Conservation (phyloP, 2,888 invertebrate genomes). For the Drosophila subquinaria region DNA sequence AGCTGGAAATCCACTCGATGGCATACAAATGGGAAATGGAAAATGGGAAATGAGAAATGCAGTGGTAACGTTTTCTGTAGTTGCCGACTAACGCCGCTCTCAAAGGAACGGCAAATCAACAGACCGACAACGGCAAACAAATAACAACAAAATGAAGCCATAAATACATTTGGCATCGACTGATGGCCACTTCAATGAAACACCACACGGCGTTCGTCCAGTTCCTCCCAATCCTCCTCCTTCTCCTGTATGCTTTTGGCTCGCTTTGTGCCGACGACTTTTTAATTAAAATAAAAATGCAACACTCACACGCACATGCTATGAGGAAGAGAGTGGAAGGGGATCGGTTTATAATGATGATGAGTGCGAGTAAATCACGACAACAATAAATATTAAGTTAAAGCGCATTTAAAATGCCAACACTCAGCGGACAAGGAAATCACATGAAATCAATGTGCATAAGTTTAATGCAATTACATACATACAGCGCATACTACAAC, state of each 20-base stretch:
- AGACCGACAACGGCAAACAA: conserved; percentile 43
- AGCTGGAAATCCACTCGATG: conserved; percentile 34
- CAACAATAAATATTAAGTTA: conserved; percentile 78
- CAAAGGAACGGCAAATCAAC: conserved; percentile 55
- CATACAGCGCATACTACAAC: conserved; percentile 1
- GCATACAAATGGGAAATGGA: conserved; percentile 2
- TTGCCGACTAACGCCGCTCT: conserved; percentile 28
- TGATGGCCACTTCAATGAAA: conserved; percentile 69
- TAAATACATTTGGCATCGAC: conserved; percentile 74
- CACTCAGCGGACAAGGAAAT: conserved; percentile 53
- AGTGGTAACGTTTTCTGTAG: conserved; percentile 26
- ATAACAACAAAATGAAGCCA: conserved; percentile 71
- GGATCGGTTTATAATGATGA: conserved; percentile 32
- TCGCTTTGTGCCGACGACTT: conserved; percentile 71
- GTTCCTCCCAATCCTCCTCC: neutral
- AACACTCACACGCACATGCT: conserved; percentile 55
- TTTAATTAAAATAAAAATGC: conserved; percentile 78
- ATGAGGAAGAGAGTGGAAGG: neutral
- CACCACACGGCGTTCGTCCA: conserved; percentile 8
- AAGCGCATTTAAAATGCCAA: conserved; percentile 70
- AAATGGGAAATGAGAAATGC: conserved; percentile 14
- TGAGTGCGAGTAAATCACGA: conserved; percentile 66
- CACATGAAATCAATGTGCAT: conserved; percentile 62
- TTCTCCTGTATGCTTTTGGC: conserved; percentile 40
- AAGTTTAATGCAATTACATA: conserved; percentile 59